Evolutionary conservation across 2,888 invertebrate species (phyloP), one percentile per base, ranked within the genome.

Genomic region (Sarcophaga carnaria): DNA sequence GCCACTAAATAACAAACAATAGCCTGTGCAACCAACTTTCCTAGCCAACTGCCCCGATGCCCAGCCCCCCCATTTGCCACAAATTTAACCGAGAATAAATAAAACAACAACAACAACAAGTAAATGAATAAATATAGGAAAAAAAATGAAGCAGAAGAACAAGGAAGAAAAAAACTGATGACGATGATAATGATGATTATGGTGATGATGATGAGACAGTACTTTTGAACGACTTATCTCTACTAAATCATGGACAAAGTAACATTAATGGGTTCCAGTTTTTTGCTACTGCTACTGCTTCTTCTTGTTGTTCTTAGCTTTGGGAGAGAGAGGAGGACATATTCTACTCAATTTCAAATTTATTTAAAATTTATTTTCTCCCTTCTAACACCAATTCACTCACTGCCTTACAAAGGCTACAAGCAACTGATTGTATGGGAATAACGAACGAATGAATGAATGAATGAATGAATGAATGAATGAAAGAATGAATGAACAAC

Each of bases 181-280:
- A 72, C 60, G 67, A 22, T 49, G 47, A 45, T 60, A 25, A 14
- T 70, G 17, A 70, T 22, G 22, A 49, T 22, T 20, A 37, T 47
- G 27, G 47, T 20, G 74, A 72, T 27, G 75, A 63, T 45, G 49
- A 74, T 20, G 37, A 76, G 47, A 59, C 80, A 84, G 22, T 79
- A 80, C 81, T 81, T 62, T 62, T 20, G 20, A 20, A 22, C 54
- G 75, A 84, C 84, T 84, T 87, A 87, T 84, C 84, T 87, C 54
- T 84, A 74, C 78, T 87, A 83, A 86, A 87, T 87, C 80, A 84
- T 87, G 83, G 78, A 87, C 86, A 87, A 87, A 87, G 86, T 84
- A 84, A 81, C 86, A 87, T 87, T 84, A 87, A 87, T 87, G 86
- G 86, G 74, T 79, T 87, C 17, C 11, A 49, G 4, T 49, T 49